These are phyloP conservation scores for Dolichotis patagonum DNA, from an alignment of 2,113 vertebrate species.

Conservation along the genomic window DNA sequence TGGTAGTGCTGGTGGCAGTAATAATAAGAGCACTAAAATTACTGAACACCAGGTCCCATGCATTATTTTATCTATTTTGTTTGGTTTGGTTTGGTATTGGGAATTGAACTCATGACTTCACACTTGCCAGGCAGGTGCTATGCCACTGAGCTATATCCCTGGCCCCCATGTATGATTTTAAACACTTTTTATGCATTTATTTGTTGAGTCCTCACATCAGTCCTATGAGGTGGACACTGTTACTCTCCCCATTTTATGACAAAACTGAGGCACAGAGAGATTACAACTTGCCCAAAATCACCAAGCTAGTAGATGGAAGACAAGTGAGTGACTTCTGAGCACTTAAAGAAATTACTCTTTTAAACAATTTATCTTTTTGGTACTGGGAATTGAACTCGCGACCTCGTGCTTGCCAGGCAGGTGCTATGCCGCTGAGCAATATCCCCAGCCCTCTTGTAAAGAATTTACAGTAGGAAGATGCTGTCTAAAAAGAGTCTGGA, in stretches of 20 bases:
- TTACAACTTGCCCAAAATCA: not conserved
- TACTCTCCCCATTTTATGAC: not conserved
- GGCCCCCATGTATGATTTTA: not conserved
- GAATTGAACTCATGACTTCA: too few species aligned
- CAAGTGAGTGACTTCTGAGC: not conserved
- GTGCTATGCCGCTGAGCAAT: too few species aligned
- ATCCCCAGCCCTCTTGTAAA: not conserved
- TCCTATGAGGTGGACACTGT: not conserved
- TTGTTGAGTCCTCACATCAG: not conserved
- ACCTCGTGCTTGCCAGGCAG: too few species aligned
- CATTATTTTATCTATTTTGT: not conserved
- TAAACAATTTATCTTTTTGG: not conserved
- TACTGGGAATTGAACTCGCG: too few species aligned
- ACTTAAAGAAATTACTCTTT: not conserved
- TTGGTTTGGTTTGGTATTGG: too few species aligned
- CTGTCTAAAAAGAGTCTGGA: not conserved
- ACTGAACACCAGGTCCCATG: not conserved
- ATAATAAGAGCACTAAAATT: not conserved
- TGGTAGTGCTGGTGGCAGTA: not conserved
- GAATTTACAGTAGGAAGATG: not conserved
- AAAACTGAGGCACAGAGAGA: constrained; percentile 33
- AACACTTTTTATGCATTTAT: not conserved
- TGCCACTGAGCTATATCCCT: too few species aligned
- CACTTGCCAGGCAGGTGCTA: too few species aligned
- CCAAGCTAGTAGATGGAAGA: not conserved